Evolutionary conservation across 2,888 invertebrate species (phyloP).

Genomic region (Hypolimnas misippus): DNA sequence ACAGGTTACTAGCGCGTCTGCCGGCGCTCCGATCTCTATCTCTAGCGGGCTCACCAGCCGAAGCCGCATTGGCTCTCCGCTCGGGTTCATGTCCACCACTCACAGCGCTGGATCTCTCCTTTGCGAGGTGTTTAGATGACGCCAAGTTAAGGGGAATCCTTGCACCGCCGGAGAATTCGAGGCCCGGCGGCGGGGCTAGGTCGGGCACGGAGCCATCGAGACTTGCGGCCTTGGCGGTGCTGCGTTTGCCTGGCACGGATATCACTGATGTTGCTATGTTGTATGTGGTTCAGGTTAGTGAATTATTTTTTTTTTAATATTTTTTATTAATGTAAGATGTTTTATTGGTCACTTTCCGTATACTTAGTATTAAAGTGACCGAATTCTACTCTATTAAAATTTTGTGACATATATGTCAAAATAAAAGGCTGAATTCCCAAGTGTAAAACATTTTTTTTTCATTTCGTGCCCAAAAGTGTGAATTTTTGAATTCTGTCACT

Average conservation of each 20-base stretch:
- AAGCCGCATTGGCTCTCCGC: conserved; percentile 91
- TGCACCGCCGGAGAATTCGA: conserved; percentile 93
- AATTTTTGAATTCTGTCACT: too few relatives aligned
- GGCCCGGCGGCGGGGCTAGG: conserved; percentile 84
- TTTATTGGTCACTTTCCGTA: too few relatives aligned
- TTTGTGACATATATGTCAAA: too few relatives aligned
- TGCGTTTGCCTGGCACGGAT: conserved; percentile 94
- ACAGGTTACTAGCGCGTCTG: conserved; percentile 89
- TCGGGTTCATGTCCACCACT: conserved; percentile 92
- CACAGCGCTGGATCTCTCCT: conserved; percentile 91
- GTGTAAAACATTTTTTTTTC: too few relatives aligned
- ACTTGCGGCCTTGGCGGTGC: conserved; percentile 89
- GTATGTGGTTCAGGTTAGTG: conserved; percentile 76
- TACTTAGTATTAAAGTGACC: too few relatives aligned
- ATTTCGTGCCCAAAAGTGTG: too few relatives aligned
- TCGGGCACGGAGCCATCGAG: conserved; percentile 74
- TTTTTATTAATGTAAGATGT: too few relatives aligned
- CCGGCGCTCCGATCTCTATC: conserved; percentile 92
- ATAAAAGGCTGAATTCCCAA: too few relatives aligned
- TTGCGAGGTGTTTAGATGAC: conserved; percentile 94
- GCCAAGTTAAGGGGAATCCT: conserved; percentile 92
- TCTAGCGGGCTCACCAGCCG: conserved; percentile 90
- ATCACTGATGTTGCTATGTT: conserved; percentile 93
- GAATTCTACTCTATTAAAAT: too few relatives aligned
- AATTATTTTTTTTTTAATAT: background rate